Conservation (phyloP, 2,113 vertebrate genomes). For the Erpornis zantholeuca region DNA sequence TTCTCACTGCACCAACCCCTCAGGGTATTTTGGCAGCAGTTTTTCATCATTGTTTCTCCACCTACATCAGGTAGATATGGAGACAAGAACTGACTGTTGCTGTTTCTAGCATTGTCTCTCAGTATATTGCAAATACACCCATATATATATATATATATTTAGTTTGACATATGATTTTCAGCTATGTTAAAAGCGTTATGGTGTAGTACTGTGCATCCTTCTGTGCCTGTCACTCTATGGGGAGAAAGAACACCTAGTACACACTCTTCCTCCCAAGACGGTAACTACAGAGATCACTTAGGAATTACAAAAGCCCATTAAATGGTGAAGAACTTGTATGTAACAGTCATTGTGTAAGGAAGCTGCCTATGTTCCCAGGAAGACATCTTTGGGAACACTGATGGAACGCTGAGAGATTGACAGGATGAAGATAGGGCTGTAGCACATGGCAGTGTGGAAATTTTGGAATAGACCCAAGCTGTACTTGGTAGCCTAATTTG, state of each 20-base stretch:
- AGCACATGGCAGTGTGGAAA: not conserved
- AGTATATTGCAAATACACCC: not conserved
- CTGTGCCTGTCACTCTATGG: not conserved
- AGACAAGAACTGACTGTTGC: not conserved
- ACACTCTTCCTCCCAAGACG: not conserved
- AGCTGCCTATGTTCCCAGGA: not conserved
- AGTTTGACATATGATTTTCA: not conserved
- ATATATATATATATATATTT: not conserved
- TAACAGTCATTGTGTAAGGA: not conserved
- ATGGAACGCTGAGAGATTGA: not conserved
- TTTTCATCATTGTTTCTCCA: conserved; percentile 72
- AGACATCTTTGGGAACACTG: not conserved
- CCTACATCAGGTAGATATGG: conserved; percentile 40
- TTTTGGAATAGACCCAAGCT: not conserved
- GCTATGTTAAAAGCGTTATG: not conserved
- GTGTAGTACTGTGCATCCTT: not conserved
- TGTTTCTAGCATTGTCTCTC: not conserved
- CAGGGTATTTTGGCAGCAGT: conserved; percentile 55
- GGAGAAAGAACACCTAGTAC: not conserved
- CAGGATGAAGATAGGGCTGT: not conserved
- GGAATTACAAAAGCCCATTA: not conserved
- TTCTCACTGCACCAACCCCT: conserved; percentile 27
- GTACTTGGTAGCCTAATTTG: not conserved
- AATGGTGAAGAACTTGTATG: not conserved
- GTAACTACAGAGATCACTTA: not conserved